Evolutionary conservation across 2,797 vertebrate species (phyloP).

Genomic region (Falco concolor): DNA sequence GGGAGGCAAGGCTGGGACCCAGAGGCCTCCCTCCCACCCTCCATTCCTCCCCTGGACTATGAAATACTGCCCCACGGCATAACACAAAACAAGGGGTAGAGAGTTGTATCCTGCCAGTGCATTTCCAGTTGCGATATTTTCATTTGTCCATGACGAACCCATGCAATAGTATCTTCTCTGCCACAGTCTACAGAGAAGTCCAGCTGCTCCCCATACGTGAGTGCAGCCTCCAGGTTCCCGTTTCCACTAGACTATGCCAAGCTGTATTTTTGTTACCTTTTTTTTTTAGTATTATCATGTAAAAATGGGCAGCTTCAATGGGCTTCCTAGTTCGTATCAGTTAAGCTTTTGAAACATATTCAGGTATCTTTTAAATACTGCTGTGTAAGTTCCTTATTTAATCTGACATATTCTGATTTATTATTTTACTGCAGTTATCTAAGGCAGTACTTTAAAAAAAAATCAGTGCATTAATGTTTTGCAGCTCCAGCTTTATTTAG

Average conservation of each 20-base stretch:
- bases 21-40: neutral
- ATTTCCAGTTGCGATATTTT: neutral
- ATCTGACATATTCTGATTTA: neutral
- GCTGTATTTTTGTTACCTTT: slow-evolving; percentile 2
- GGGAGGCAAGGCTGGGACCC: neutral
- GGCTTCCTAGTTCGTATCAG: slow-evolving; percentile 29
- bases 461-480: neutral
- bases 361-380: slow-evolving; percentile 56
- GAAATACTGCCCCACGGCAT: neutral
- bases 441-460: neutral
- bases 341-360: slow-evolving; percentile 49
- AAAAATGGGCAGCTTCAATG: slow-evolving; percentile 9
- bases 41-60: neutral
- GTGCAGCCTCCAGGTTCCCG: neutral
- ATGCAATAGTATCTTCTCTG: neutral
- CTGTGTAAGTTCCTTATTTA: slow-evolving; percentile 46
- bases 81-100: neutral
- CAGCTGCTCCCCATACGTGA: neutral
- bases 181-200: neutral
- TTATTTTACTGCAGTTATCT: neutral
- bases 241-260: neutral
- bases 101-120: neutral
- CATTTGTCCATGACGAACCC: neutral
- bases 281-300: neutral
- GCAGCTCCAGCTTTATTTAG: neutral